Evolutionary conservation across 2,113 vertebrate genomes (phyloP), one percentile per base, ranked within the genome.

Genomic region (Okapia johnstoni): DNA sequence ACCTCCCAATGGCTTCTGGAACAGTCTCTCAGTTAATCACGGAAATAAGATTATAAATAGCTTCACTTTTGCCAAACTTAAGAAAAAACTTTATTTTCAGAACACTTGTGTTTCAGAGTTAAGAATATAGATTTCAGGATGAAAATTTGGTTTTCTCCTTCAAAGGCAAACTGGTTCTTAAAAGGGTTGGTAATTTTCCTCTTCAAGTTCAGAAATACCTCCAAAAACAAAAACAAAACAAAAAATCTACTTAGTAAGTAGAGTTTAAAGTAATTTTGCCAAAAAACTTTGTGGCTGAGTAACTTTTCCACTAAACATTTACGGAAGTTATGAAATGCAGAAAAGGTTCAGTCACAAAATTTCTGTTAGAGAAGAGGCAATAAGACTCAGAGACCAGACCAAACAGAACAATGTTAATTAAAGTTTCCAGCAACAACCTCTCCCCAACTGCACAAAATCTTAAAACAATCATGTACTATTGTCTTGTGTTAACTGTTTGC

Each of bases 201-300:
- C 90, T 70, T 54, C 48, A 95, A 95, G 57, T 79, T 88, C 76
- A 97, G 63, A 97, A 97, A 88, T 46, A 93, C n/a, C 19, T 85
- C 48, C 33, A 90, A 90, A 94, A 90, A 55, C 30, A 83, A 70
- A 88, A 90, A 73, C 25, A 61, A 80, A 83, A 66, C 23, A 97
- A 95, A 80, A 91, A 88, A 40, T 48, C 7, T 30, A 81, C 60
- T 87, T 66, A 80, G 17, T 36, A 88, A 73, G 48, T 9, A 92
- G 52, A 85, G 85, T 77, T 52, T 79, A 93, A 94, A 91, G 46
- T 81, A 80, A 85, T 63, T 80, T 81, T 90, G 77, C 33, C 52
- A 90, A 76, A 66, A 88, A 93, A 57, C 1, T 80, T 60, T 55
- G 12, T 91, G 48, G 40, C 52, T 93, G 61, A 97, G 26, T 84